Conservation (phyloP, 2,113 vertebrate genomes). For the Calypte anna region DNA sequence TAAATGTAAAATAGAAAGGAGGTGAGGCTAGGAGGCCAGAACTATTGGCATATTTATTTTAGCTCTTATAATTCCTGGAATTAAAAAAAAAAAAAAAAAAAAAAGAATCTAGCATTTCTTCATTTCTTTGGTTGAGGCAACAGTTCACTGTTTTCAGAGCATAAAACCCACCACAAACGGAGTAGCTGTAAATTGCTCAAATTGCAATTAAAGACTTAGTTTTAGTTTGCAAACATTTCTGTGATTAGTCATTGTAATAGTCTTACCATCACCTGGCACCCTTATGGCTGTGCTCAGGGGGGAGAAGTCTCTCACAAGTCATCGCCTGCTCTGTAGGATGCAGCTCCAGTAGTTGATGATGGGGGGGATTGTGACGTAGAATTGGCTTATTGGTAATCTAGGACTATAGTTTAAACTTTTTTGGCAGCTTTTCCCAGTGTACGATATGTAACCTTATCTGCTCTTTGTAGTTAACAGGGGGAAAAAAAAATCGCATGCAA, state of each 20-base stretch:
- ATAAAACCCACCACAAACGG: neutral
- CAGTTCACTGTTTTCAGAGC: neutral
- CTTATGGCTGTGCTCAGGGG: neutral
- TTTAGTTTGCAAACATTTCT: constrained; percentile 29
- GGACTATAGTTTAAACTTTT: constrained; percentile 42
- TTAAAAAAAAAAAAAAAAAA: neutral
- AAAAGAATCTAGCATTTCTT: neutral
- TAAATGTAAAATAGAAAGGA: neutral
- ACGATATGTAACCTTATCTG: constrained; percentile 35
- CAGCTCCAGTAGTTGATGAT: constrained; percentile 7
- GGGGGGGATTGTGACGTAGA: neutral
- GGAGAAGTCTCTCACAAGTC: neutral
- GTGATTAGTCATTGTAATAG: constrained; percentile 15
- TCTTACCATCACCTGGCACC: constrained; percentile 17
- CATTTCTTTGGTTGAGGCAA: neutral
- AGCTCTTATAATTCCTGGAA: neutral
- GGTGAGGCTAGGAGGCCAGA: neutral
- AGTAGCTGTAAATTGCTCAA: constrained; percentile 18
- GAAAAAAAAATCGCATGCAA: neutral
- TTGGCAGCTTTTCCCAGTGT: constrained; percentile 59
- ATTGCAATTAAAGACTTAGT: neutral
- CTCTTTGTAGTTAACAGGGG: constrained; percentile 8
- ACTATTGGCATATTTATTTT: neutral
- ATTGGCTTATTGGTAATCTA: constrained; percentile 11
- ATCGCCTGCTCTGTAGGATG: neutral